Evolutionary conservation across 2,888 invertebrate species (phyloP).

Genomic region (Hypomecis punctinalis): DNA sequence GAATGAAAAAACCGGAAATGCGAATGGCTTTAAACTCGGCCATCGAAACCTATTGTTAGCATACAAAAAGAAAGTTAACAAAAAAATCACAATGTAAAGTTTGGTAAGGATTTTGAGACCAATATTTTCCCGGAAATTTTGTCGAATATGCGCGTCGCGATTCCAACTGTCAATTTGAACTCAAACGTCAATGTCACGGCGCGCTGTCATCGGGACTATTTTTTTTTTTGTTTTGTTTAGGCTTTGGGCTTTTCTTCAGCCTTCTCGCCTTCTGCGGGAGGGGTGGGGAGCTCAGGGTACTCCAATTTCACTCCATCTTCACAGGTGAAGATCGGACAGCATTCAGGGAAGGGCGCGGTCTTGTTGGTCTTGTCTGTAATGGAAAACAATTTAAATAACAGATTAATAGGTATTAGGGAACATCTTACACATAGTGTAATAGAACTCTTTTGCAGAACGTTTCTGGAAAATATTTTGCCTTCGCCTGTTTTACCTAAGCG

Average conservation of each 20-base stretch:
- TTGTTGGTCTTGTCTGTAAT: slow-evolving; percentile 93
- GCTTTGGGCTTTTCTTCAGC: slow-evolving; percentile 72
- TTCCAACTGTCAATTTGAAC: slow-evolving; percentile 6
- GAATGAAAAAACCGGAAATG: slow-evolving; percentile 69
- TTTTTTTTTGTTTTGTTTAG: slow-evolving; percentile 49
- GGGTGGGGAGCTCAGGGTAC: slow-evolving; percentile 91
- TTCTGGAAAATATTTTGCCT: no score
- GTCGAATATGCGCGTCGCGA: slow-evolving; percentile 21
- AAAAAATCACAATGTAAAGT: slow-evolving; percentile 45
- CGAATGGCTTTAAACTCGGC: slow-evolving; percentile 58
- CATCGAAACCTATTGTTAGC: slow-evolving; percentile 32
- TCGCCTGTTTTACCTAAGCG: no score
- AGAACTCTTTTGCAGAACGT: no score
- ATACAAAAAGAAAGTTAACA: slow-evolving; percentile 34
- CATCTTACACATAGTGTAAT: no score
- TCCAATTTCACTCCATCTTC: slow-evolving; percentile 94
- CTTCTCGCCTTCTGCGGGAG: slow-evolving; percentile 69
- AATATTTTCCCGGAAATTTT: slow-evolving; percentile 44
- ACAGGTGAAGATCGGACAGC: slow-evolving; percentile 94
- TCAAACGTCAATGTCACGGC: slow-evolving; percentile 21
- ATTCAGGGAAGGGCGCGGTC: slow-evolving; percentile 93
- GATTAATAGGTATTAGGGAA: no score
- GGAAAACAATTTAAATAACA: slow-evolving; percentile 10
- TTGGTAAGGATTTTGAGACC: slow-evolving; percentile 62
- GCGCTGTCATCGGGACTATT: slow-evolving; percentile 34